Evolutionary conservation across 1,140 invertebrate species (phyloP), one percentile per base, ranked within the genome.

Genomic region (Drosophila eugracilis): DNA sequence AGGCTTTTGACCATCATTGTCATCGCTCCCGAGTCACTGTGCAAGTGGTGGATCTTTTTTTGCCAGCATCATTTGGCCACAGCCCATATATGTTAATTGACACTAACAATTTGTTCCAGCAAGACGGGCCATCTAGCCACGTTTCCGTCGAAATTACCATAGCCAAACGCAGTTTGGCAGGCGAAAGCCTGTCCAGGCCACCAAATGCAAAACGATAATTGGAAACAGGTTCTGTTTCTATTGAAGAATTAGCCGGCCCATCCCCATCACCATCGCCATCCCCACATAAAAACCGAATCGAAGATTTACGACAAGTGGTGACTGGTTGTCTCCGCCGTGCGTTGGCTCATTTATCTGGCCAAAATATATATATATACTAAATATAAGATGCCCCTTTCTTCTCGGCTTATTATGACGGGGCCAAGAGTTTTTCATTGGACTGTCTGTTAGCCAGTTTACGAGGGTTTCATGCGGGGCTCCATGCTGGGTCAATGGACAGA

Each of bases 281-380:
- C 6, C 48, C n/a, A 26, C 5, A 12, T 10, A 73, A 67, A 41
- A 60, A 26, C 54, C 72, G 37, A 79, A 60, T 42, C 59, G 24
- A 71, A 86, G 83, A 86, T 75, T 83, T 88, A 83, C 74, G 77
- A 78, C 78, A 59, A 63, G 63, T 86, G 83, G 74, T 88, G 81
- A 86, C 81, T 86, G 83, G 83, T 78, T 86, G 81, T 88, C 81
- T 86, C 74, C 63, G 83, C 57, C 69, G 83, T 54, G 49, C 48
- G 58, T 74, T 88, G 74, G 69, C 78, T 88, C 74, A 86, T 86
- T 88, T 86, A 73, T 86, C 76, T 77, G 60, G 45, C 62, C 53
- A 67, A 39, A 17, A 39, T 19, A 36, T 14, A 14, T 36, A 9
- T 39, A 9, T 17, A 17, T 17, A 17, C 1, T n/a, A 6, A 67